phyloP scores from a whole-genome alignment of 1,140 invertebrate species.

The Cyphomyrmex costatus region DNA sequence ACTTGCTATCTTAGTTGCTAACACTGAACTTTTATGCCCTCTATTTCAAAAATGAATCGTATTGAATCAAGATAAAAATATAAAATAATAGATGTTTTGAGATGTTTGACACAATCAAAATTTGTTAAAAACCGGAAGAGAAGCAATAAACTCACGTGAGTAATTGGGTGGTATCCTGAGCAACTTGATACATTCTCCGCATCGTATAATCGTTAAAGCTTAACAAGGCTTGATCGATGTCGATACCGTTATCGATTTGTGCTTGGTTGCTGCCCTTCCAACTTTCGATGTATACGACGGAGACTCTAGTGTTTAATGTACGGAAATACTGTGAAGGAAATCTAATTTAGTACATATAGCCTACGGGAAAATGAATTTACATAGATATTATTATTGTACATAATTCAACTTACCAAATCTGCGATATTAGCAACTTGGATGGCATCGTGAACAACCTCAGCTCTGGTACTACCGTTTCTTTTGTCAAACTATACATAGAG shows the following conservation, averaged over 20 bases:
- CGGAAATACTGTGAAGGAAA: conserved; percentile 93
- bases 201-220: conserved; percentile 96
- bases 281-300: conserved; percentile 98
- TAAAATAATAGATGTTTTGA: not conserved
- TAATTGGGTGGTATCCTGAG: conserved; percentile 96
- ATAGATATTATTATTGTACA: not conserved
- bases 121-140: not conserved
- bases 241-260: conserved; percentile 92
- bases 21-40: not conserved
- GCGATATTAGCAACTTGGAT: conserved; percentile 99
- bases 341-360: conserved; percentile 3
- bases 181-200: conserved; percentile 93
- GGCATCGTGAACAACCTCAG: conserved; percentile 97
- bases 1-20: not conserved
- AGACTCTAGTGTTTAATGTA: conserved; percentile 96
- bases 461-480: conserved; percentile 95
- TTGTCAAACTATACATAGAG: conserved; percentile 91
- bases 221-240: conserved; percentile 94
- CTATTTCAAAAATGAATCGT: not conserved
- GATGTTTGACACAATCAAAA: not conserved
- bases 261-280: conserved; percentile 97
- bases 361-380: not conserved
- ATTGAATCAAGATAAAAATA: not conserved
- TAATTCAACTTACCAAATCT: conserved; percentile 91
- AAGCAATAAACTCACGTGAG: conserved; percentile 91